Conservation (phyloP, 2,888 invertebrate species). For the Eupithecia inturbata region DNA sequence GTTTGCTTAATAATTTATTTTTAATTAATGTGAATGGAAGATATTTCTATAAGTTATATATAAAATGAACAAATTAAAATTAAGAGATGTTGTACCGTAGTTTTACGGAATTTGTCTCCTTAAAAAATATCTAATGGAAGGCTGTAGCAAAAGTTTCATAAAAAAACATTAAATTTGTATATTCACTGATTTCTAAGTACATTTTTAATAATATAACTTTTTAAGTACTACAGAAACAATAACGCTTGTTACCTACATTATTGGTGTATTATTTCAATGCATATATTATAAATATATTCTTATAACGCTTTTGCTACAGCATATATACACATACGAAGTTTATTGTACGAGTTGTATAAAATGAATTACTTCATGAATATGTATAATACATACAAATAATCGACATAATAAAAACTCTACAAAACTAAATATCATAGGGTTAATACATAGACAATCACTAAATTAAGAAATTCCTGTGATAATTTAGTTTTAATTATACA, state of each 20-base stretch:
- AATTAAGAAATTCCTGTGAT: conserved; percentile 39
- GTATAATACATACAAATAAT: conserved; percentile 52
- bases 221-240: conserved; percentile 17
- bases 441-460: conserved; percentile 62
- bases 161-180: conserved; percentile 5
- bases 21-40: conserved; percentile 38
- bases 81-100: conserved; percentile 32
- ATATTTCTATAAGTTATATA: conserved; percentile 31
- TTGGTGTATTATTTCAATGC: background rate
- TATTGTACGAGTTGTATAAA: conserved; percentile 30
- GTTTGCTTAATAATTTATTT: conserved; percentile 75
- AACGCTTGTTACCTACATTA: background rate
- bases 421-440: conserved; percentile 42
- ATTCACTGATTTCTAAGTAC: conserved; percentile 22
- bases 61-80: conserved; percentile 30
- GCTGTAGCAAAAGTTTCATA: conserved; percentile 28
- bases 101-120: conserved; percentile 18
- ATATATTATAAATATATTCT: conserved; percentile 6
- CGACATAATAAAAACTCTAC: conserved; percentile 33
- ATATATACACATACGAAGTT: conserved; percentile 27
- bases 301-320: conserved; percentile 27
- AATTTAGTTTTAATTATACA: conserved; percentile 33
- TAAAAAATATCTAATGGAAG: conserved; percentile 18
- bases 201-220: conserved; percentile 8
- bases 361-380: conserved; percentile 49